These are phyloP conservation scores for Caenorhabditis angaria DNA, from an alignment of 2,888 invertebrate species.

Conservation along the genomic window DNA sequence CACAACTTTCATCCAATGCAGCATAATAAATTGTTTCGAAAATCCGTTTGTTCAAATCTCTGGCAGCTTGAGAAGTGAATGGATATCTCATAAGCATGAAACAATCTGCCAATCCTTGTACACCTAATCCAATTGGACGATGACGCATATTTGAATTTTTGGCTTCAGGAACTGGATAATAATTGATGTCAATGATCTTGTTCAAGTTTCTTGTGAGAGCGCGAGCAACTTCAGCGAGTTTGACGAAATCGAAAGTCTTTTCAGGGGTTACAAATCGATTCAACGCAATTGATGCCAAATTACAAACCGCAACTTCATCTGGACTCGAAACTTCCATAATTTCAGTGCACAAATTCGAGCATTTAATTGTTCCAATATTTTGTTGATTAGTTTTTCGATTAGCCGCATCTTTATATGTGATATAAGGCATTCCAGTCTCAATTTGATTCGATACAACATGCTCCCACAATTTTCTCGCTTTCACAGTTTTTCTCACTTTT, in stretches of 20 bases:
- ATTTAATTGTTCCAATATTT: constrained; percentile 96
- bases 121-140: constrained; percentile 84
- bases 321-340: constrained; percentile 85
- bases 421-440: constrained; percentile 97
- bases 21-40: constrained; percentile 98
- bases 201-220: constrained; percentile 87
- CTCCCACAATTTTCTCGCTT: constrained; percentile 90
- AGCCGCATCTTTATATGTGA: constrained; percentile 83
- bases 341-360: constrained; percentile 97
- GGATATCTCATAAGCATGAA: constrained; percentile 91
- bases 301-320: constrained; percentile 86
- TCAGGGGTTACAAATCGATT: constrained; percentile 89
- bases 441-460: constrained; percentile 85
- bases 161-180: constrained; percentile 88
- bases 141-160: constrained; percentile 83
- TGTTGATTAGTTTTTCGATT: constrained; percentile 97
- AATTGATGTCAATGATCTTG: constrained; percentile 95
- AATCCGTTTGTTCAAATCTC: constrained; percentile 88
- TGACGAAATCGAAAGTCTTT: constrained; percentile 84
- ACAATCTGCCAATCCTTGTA: constrained; percentile 95
- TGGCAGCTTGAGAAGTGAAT: constrained; percentile 88
- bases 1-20: constrained; percentile 94
- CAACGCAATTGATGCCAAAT: constrained; percentile 93
- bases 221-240: constrained; percentile 81
- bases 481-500: constrained; percentile 74